phyloP scores from a whole-genome alignment of 2,888 invertebrate genomes.

The Clistopyga incitator region DNA sequence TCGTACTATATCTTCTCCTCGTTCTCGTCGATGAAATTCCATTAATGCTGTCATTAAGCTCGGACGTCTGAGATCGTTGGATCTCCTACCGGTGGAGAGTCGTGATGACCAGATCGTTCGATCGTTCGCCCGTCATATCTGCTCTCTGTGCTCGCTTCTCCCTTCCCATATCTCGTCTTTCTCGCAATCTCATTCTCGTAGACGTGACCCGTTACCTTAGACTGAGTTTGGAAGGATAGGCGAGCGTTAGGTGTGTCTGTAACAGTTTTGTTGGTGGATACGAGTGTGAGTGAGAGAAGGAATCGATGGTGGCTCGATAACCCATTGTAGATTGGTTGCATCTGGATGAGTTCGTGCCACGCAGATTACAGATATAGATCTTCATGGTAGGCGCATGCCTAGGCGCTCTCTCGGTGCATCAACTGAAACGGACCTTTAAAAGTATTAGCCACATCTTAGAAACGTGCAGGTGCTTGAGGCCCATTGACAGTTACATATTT shows the following conservation, averaged over 20 bases:
- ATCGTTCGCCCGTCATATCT: conserved; percentile 58
- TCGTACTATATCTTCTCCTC: not conserved
- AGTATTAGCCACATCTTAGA: conserved; percentile 50
- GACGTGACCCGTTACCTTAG: conserved; percentile 66
- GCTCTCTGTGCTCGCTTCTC: conserved; percentile 23
- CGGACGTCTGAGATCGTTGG: conserved; percentile 29
- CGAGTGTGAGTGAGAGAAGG: conserved; percentile 35
- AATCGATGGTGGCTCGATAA: conserved; percentile 65
- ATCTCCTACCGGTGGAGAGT: conserved; percentile 49
- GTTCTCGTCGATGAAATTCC: conserved; percentile 61
- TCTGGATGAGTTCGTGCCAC: conserved; percentile 68
- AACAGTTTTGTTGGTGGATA: not conserved
- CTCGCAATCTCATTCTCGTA: conserved; percentile 63
- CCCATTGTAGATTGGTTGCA: conserved; percentile 67
- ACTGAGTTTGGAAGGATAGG: conserved; percentile 13
- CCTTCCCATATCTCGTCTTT: conserved; percentile 46
- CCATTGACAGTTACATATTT: conserved; percentile 60
- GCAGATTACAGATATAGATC: conserved; percentile 66
- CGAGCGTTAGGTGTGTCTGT: conserved; percentile 1
- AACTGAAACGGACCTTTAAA: conserved; percentile 60
- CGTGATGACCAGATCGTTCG: conserved; percentile 52
- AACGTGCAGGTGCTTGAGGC: conserved; percentile 62
- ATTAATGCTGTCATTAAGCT: conserved; percentile 68
- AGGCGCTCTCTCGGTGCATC: conserved; percentile 35
- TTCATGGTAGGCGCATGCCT: conserved; percentile 58